Conservation (phyloP, 1,140 invertebrate genomes). For the Pogonognathellus flavescens region DNA sequence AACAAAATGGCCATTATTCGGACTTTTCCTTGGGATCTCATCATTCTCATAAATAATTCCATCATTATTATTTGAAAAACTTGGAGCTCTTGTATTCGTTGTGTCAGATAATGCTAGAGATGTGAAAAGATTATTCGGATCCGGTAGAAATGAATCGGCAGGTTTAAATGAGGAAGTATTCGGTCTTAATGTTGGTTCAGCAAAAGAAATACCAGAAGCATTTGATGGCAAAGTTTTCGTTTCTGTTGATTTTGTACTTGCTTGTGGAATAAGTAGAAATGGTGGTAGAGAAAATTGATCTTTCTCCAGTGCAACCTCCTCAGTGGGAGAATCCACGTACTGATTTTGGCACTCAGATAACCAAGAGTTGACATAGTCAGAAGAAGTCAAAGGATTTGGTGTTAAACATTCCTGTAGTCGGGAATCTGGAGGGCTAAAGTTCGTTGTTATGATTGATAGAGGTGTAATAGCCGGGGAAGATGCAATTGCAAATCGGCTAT, state of each 20-base stretch:
- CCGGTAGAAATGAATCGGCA: background rate
- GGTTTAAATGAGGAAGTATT: background rate
- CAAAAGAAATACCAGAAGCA: background rate
- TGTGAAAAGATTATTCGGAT: slow-evolving; percentile 44
- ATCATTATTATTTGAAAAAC: background rate
- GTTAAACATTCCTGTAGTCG: slow-evolving; percentile 43
- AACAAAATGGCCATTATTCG: background rate
- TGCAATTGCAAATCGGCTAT: background rate
- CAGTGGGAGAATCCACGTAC: background rate
- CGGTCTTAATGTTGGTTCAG: background rate
- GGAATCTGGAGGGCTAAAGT: slow-evolving; percentile 27
- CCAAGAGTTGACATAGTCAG: slow-evolving; percentile 58
- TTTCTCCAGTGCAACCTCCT: background rate
- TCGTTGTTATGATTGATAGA: background rate
- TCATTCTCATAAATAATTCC: background rate
- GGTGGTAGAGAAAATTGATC: background rate
- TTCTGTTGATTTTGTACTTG: background rate
- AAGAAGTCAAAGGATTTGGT: slow-evolving; percentile 59
- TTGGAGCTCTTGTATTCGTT: background rate
- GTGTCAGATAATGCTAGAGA: slow-evolving; percentile 24
- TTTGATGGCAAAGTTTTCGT: background rate
- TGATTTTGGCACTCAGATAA: slow-evolving; percentile 54
- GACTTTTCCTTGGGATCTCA: background rate
- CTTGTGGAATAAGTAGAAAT: background rate
- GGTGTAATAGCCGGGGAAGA: background rate